Percentiles rank a stretch among this genome's conserved stretches.
Evolutionary conservation across 1,140 invertebrate species (phyloP).

Genomic region (Babylonia areolata): DNA sequence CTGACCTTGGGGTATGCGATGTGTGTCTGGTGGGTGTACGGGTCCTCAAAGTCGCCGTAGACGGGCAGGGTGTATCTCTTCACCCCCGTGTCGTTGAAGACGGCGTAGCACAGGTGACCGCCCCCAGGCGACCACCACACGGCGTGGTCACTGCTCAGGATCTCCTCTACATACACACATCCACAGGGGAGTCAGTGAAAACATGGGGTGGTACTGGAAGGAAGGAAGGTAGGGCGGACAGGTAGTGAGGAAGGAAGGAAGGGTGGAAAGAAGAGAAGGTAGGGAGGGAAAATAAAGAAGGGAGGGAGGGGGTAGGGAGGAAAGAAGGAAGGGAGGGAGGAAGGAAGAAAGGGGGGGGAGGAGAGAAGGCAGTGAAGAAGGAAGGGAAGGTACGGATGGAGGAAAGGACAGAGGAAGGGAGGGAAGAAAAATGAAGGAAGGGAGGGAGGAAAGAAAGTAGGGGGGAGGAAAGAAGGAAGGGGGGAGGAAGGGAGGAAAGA

Average conservation of each 20-base stretch:
- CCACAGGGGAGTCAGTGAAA: too few relatives aligned
- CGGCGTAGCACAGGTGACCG: constrained; percentile 88
- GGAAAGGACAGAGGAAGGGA: neutral
- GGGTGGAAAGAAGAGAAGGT: too few relatives aligned
- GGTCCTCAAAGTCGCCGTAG: constrained; percentile 78
- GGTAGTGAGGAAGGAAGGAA: too few relatives aligned
- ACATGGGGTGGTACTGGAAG: too few relatives aligned
- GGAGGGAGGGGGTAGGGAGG: neutral
- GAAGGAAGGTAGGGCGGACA: too few relatives aligned
- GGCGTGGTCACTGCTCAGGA: constrained; percentile 87
- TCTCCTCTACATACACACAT: constrained; percentile 85
- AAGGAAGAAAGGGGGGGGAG: neutral
- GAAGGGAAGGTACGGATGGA: neutral
- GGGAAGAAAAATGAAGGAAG: neutral
- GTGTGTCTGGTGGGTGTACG: constrained; percentile 82
- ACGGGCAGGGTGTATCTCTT: constrained; percentile 85
- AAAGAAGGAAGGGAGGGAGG: neutral
- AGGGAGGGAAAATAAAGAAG: neutral
- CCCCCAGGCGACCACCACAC: constrained; percentile 94
- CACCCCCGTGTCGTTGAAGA: constrained; percentile 92
- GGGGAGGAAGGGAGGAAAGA: too few relatives aligned
- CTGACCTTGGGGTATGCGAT: constrained; percentile 91
- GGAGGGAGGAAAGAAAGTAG: neutral
- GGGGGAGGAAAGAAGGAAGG: neutral
- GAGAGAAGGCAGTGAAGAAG: neutral